Evolutionary conservation across 1,140 invertebrate genomes (phyloP).

Genomic region (Danaus plexippus): DNA sequence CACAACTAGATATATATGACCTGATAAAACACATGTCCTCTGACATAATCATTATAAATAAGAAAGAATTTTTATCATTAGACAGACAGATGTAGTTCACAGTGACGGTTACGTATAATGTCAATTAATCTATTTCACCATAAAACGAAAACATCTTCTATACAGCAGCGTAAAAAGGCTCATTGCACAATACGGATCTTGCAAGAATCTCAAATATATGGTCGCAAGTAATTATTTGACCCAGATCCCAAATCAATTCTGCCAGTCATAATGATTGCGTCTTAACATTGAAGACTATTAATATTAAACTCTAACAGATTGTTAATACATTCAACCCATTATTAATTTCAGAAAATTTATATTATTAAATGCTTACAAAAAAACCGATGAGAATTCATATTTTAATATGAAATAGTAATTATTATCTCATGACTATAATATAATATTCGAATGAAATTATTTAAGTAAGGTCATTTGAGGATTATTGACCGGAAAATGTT

Average conservation of each 20-base stretch:
- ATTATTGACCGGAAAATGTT: conserved; percentile 27
- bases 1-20: too few species aligned
- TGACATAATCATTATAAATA: too few species aligned
- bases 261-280: conserved; percentile 18
- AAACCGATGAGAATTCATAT: too few species aligned
- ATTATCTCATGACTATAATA: too few species aligned
- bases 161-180: conserved; percentile 4
- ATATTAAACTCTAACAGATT: too few species aligned
- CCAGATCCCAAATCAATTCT: conserved; percentile 16
- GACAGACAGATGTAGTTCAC: too few species aligned
- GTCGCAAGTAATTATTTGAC: conserved; percentile 13
- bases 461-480: background rate
- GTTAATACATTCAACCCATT: background rate
- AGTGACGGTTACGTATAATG: too few species aligned
- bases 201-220: conserved; percentile 9
- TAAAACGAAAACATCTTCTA: conserved; percentile 9
- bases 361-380: too few species aligned
- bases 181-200: conserved; percentile 13
- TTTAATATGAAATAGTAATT: too few species aligned
- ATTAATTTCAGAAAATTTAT: conserved; percentile 12
- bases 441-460: too few species aligned
- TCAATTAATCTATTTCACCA: conserved; percentile 10
- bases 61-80: too few species aligned
- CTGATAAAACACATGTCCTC: too few species aligned
- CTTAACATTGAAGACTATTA: background rate